Evolutionary conservation across 1,140 invertebrate species (phyloP).

Genomic region (Hycleus phaleratus): DNA sequence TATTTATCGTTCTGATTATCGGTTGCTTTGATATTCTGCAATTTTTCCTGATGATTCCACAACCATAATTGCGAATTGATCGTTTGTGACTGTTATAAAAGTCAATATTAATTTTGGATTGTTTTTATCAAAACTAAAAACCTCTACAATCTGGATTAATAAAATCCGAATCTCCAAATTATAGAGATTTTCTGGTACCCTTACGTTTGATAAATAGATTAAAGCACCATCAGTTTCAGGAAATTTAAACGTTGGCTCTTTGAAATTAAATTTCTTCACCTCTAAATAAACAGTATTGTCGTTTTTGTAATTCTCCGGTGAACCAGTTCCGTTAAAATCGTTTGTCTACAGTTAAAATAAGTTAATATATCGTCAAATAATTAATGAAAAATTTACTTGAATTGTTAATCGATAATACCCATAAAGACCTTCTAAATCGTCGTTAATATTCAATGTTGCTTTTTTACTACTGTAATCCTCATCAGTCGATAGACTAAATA

Average conservation of each 20-base stretch:
- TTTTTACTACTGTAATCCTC: slow-evolving; percentile 17
- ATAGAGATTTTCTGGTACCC: too few relatives aligned
- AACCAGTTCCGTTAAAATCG: slow-evolving; percentile 43
- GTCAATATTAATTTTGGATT: too few relatives aligned
- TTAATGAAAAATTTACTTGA: slow-evolving; percentile 32
- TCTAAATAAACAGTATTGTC: slow-evolving; percentile 39
- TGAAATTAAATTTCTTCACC: slow-evolving; percentile 45
- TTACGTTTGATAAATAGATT: slow-evolving; percentile 32
- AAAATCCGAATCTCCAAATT: too few relatives aligned
- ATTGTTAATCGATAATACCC: slow-evolving; percentile 44
- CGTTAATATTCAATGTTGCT: slow-evolving; percentile 39
- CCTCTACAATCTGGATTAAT: too few relatives aligned
- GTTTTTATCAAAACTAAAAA: too few relatives aligned
- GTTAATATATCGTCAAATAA: background rate
- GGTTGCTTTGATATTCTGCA: slow-evolving; percentile 12
- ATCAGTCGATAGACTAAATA: background rate
- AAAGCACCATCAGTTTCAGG: slow-evolving; percentile 27
- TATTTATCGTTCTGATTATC: slow-evolving; percentile 12
- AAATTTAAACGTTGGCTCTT: slow-evolving; percentile 42
- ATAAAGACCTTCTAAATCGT: slow-evolving; percentile 44
- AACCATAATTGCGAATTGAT: slow-evolving; percentile 20
- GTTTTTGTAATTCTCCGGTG: slow-evolving; percentile 21
- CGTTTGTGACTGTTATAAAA: slow-evolving; percentile 19
- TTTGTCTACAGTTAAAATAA: slow-evolving; percentile 36
- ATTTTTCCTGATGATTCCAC: slow-evolving; percentile 16